Percentiles rank a stretch among this genome's conserved stretches.
Evolutionary conservation across 2,113 vertebrate genomes (phyloP).

Genomic region (Alligator sinensis): DNA sequence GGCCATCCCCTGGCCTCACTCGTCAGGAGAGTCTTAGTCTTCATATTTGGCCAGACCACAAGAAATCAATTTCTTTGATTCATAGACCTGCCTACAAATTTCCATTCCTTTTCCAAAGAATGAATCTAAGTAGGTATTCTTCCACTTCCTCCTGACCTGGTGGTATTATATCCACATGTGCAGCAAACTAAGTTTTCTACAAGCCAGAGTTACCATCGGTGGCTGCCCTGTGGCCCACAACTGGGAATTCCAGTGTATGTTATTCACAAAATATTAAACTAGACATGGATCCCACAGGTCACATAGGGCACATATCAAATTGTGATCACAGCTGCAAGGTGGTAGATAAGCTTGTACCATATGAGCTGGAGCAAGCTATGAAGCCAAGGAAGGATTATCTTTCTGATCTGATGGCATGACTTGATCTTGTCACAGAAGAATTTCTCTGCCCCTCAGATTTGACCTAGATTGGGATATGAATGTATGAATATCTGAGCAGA

Average conservation of each 20-base stretch:
- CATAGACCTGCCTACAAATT: not conserved
- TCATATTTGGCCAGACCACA: not conserved
- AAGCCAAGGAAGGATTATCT: not conserved
- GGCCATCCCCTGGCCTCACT: not conserved
- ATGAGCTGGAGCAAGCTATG: not conserved
- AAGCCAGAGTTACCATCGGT: not conserved
- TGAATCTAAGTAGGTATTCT: not conserved
- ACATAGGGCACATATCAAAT: too few species aligned
- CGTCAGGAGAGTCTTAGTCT: not conserved
- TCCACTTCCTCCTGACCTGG: not conserved
- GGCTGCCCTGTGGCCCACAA: rapidly evolving
- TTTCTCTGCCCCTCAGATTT: not conserved
- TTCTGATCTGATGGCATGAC: not conserved
- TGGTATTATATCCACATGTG: not conserved
- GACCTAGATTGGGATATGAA: slow-evolving; percentile 12
- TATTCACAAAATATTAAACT: too few species aligned
- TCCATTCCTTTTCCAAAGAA: not conserved
- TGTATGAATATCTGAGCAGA: slow-evolving; percentile 17
- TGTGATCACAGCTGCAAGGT: not conserved
- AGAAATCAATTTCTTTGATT: not conserved
- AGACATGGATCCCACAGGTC: too few species aligned
- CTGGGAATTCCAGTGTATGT: too few species aligned
- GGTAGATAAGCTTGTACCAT: not conserved
- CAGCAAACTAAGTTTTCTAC: not conserved
- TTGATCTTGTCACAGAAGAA: not conserved